Evolutionary conservation across 2,113 vertebrate species (phyloP), one percentile per base, ranked within the genome.

Genomic region (Setophaga kirtlandii): DNA sequence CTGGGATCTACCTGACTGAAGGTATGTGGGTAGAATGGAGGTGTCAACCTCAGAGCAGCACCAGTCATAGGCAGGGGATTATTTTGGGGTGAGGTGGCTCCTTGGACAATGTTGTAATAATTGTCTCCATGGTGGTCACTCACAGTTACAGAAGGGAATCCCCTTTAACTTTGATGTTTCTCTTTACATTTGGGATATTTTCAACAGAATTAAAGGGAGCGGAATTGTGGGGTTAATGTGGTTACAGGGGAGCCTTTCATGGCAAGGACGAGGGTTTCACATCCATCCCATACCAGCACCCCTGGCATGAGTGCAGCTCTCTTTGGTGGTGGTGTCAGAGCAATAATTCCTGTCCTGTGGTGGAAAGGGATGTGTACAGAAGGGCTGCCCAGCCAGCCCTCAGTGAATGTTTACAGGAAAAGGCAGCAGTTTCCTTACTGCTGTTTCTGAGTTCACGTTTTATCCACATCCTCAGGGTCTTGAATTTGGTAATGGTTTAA

Each of bases 401-500:
- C 67, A 28, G 37, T 68, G 68, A 84, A 13, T 49, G 80, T 52
- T 89, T 71, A 23, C 28, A 82, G 91, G 49, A 49, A 87, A 92
- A 82, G 44, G 56, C 77, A 60, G 74, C 47, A 13, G 69, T 79
- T 87, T 92, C 86, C 87, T 71, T 84, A 49, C 83, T 94, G 83
- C 89, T 81, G 6, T 62, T 74, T 63, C 71, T 17, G 60, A 78
- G 73, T 62, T 44, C 16, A 7, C 11, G 1, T 84, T 95, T 89
- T 84, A 84, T 76, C 53, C 77, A 71, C 33, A 42, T 49, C 68
- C 77, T 86, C 76, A 93, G 65, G 85, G 79, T 92, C 65, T 70
- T 41, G 52, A 89, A 58, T 88, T 90, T 93, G 76, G 77, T 93
- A 73, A 68, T 83, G 73, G 56, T 81, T 96, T 95, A 75, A 78